Evolutionary conservation across 2,888 invertebrate genomes (phyloP), one percentile per base, ranked within the genome.

Genomic region (Parnassius mnemosyne): DNA sequence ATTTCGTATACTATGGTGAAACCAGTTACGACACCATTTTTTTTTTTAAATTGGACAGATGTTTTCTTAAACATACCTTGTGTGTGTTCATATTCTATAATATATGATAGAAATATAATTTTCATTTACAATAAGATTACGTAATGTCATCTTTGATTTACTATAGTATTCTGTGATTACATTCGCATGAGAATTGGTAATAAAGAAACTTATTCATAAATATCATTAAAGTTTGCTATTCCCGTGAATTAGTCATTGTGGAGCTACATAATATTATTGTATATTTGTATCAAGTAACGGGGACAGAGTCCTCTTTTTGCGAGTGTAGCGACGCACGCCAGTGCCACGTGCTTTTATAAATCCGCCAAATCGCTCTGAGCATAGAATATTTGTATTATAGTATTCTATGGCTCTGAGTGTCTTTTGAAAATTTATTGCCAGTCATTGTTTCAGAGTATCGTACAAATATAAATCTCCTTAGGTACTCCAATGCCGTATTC

Each of bases 251-350:
- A 78, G 76, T 78, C 78, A 80, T 68, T 67, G 68, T 16, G 11
- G 53, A 58, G 53, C 51, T 58, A 54, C 53, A 58, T 68, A 65
- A 1, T 7, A 34, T 34, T 34, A 34, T n/a, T 34, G 34, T 49
- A 49, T 66, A 71, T 68, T 68, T 66, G 47, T 44, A 59, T 44
- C 55, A 59, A 54, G 56, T 63, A 64, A 64, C 65, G 74, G 77
- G 81, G 78, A 74, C 84, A 84, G 75, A 84, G 83, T 83, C 80
- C 81, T 65, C 76, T 62, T 60, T 63, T 57, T 47, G 71, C 69
- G 59, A 68, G 66, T 66, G 66, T 70, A 70, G 70, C 64, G 71
- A 69, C 71, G 68, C 85, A 85, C 81, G 82, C 68, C 64, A 63
- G 68, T 61, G 65, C 77, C 73, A 76, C 85, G 81, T 87, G 86